phyloP scores from a whole-genome alignment of 2,797 vertebrate genomes.

The Lerista edwardsae region DNA sequence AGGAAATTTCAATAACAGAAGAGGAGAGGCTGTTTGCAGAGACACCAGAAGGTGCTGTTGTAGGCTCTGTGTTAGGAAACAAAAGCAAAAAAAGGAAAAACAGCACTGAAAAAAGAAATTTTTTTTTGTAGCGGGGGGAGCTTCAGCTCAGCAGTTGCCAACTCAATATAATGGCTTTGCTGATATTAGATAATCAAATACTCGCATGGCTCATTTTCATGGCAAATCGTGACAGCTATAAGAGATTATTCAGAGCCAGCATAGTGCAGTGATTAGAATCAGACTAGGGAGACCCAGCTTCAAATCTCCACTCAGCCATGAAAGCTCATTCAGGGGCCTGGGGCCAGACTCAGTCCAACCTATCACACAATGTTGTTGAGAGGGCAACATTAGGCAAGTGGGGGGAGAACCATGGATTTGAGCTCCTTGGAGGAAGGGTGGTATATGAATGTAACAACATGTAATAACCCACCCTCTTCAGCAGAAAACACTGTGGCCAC shows the following conservation, averaged over 20 bases:
- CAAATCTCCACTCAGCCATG: too few relatives aligned
- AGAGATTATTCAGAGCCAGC: not conserved
- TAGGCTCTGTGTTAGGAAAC: conserved; percentile 83
- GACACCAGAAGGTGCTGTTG: conserved; percentile 82
- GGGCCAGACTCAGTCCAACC: too few relatives aligned
- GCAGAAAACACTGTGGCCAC: conserved; percentile 89
- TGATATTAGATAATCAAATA: conserved; percentile 13
- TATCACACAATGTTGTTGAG: too few relatives aligned
- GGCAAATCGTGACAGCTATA: not conserved
- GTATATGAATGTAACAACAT: not conserved
- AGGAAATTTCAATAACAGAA: conserved; percentile 88
- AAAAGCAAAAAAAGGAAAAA: conserved; percentile 23
- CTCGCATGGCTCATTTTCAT: not conserved
- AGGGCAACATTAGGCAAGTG: too few relatives aligned
- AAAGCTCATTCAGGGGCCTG: too few relatives aligned
- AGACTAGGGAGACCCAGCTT: too few relatives aligned
- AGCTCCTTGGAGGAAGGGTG: too few relatives aligned
- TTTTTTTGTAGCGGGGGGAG: not conserved
- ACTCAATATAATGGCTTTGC: not conserved
- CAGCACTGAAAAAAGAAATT: not conserved
- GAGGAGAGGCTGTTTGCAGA: conserved; percentile 87
- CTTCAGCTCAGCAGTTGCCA: not conserved
- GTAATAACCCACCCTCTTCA: conserved; percentile 86
- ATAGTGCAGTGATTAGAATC: too few relatives aligned
- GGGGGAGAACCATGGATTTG: too few relatives aligned